phyloP scores from a whole-genome alignment of 2,888 invertebrate genomes.

The Oxytorus armatus region DNA sequence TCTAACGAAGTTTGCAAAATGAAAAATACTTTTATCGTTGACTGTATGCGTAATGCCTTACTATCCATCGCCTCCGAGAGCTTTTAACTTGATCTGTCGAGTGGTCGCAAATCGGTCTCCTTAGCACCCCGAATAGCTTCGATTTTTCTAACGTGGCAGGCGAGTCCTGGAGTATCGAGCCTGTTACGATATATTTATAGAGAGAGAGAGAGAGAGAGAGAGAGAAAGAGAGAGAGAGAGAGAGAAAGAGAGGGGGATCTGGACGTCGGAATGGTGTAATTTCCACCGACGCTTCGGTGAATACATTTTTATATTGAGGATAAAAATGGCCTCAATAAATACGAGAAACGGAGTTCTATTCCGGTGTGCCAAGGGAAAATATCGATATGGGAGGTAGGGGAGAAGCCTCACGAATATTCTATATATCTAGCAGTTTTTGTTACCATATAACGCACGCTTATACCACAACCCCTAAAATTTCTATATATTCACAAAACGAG shows the following conservation, averaged over 20 bases:
- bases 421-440: conserved; percentile 33
- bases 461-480: conserved; percentile 16
- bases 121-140: conserved; percentile 65
- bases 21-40: conserved; percentile 62
- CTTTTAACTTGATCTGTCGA: conserved; percentile 68
- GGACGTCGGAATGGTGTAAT: conserved; percentile 71
- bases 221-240: conserved; percentile 22
- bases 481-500: conserved; percentile 26
- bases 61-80: conserved; percentile 67
- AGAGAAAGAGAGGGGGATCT: background rate
- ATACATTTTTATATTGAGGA: conserved; percentile 74
- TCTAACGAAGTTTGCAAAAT: conserved; percentile 6
- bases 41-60: conserved; percentile 57
- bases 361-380: conserved; percentile 60
- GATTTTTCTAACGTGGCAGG: conserved; percentile 63
- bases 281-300: conserved; percentile 72
- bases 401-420: conserved; percentile 33
- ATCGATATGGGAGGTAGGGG: conserved; percentile 43
- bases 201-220: conserved; percentile 6
- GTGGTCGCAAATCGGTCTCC: conserved; percentile 70
- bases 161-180: conserved; percentile 43
- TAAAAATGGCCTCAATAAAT: conserved; percentile 76
- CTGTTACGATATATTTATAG: conserved; percentile 37
- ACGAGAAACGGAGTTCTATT: conserved; percentile 68
- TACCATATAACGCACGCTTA: conserved; percentile 31